Evolutionary conservation across 2,113 vertebrate genomes (phyloP).

Genomic region (Oncorhynchus tshawytscha): DNA sequence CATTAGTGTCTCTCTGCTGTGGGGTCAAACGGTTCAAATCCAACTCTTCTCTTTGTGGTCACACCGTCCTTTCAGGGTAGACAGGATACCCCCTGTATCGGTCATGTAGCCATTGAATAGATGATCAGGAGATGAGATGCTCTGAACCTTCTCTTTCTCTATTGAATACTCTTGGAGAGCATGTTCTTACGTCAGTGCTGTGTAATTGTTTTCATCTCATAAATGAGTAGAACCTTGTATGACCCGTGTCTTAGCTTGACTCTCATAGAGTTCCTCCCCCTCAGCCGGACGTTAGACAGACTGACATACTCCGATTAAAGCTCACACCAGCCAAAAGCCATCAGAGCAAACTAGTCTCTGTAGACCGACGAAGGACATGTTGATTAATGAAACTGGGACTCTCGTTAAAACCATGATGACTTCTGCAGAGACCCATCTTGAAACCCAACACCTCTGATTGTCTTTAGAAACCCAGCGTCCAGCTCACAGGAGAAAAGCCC

Average conservation of each 20-base stretch:
- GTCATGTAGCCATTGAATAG: neutral
- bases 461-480: conserved; percentile 25
- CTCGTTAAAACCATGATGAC: conserved; percentile 34
- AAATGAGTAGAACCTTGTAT: too few relatives aligned
- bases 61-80: neutral
- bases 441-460: conserved; percentile 52
- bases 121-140: neutral
- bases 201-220: too few relatives aligned
- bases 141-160: neutral
- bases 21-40: too few relatives aligned
- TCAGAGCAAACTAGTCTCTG: conserved; percentile 37
- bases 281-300: neutral
- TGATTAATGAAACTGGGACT: conserved; percentile 39
- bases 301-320: conserved; percentile 7
- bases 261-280: too few relatives aligned
- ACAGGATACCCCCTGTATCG: neutral
- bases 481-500: conserved; percentile 8
- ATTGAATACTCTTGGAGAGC: neutral
- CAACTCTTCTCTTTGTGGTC: too few relatives aligned
- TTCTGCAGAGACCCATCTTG: conserved; percentile 58
- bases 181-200: too few relatives aligned
- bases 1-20: too few relatives aligned
- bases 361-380: conserved; percentile 40
- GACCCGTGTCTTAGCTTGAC: too few relatives aligned
- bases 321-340: conserved; percentile 25